A percentile compares a stretch with the other conserved stretches of the same genome.
These are phyloP conservation scores for Alviniconcha strummeri DNA, from an alignment of 2,888 invertebrate genomes.

Conservation along the genomic window DNA sequence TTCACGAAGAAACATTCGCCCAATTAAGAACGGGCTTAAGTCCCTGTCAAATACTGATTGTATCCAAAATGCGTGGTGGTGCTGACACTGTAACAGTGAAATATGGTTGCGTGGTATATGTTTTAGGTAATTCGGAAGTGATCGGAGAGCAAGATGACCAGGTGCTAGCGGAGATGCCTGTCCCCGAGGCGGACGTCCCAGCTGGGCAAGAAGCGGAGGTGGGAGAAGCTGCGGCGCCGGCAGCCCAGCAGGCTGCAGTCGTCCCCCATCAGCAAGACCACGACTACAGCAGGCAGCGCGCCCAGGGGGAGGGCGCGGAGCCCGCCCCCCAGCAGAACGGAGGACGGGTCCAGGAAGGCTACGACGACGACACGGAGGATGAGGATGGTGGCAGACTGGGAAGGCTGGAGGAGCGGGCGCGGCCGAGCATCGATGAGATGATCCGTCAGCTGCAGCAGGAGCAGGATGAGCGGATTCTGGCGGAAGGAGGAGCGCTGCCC, in stretches of 20 bases:
- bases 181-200: too few relatives aligned
- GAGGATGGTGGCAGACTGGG: conserved; percentile 11
- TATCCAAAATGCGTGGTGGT: too few relatives aligned
- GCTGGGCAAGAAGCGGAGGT: too few relatives aligned
- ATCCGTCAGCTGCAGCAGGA: conserved; percentile 82
- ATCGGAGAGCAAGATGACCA: conserved; percentile 42
- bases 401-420: neutral
- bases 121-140: conserved; percentile 46
- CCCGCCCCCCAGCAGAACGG: neutral
- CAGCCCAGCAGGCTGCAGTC: neutral
- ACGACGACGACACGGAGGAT: conserved; percentile 18
- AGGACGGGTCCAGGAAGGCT: neutral
- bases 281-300: conserved; percentile 15
- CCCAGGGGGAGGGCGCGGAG: neutral
- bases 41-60: too few relatives aligned
- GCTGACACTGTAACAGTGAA: too few relatives aligned
- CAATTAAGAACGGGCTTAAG: too few relatives aligned
- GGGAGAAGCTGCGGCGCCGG: neutral
- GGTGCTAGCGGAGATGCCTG: neutral
- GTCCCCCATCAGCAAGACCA: conserved; percentile 12
- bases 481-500: conserved; percentile 53
- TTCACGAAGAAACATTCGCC: too few relatives aligned
- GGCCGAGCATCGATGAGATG: conserved; percentile 81
- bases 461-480: conserved; percentile 69
- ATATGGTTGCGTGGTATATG: neutral